Conservation (phyloP, 2,113 vertebrate genomes). For the Eptesicus fuscus region DNA sequence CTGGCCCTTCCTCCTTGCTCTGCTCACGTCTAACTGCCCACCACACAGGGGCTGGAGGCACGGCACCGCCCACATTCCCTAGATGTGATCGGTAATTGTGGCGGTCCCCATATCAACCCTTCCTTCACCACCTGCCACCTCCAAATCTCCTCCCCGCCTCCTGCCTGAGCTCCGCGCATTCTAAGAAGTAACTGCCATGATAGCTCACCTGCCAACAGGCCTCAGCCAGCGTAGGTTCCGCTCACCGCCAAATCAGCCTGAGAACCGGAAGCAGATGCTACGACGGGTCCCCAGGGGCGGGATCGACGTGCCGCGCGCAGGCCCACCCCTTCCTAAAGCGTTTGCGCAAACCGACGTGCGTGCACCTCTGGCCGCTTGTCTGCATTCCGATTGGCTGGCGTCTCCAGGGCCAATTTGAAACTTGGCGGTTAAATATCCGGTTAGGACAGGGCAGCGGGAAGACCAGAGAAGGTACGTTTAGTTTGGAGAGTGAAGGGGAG, state of each 20-base stretch:
- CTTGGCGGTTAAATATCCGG: conserved; percentile 61
- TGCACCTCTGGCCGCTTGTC: rapidly evolving
- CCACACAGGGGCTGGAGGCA: neutral
- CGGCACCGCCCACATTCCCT: neutral
- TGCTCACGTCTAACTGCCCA: no score
- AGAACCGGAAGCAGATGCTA: conserved; percentile 58
- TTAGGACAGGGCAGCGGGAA: neutral
- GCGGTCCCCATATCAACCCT: neutral
- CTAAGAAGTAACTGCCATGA: neutral
- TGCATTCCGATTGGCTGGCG: conserved; percentile 52
- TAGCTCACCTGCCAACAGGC: neutral
- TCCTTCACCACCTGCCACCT: neutral
- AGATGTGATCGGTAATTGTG: neutral
- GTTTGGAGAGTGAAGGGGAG: conserved; percentile 32
- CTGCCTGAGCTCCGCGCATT: neutral
- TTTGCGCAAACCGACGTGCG: neutral
- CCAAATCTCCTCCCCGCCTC: neutral
- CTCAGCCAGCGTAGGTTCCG: rapidly evolving
- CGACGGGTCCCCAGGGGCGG: neutral
- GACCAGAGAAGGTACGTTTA: neutral
- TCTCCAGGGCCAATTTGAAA: conserved; percentile 63
- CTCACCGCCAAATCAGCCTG: neutral
- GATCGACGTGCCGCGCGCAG: rapidly evolving
- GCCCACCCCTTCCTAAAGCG: neutral
- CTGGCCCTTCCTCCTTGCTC: no score